These are phyloP conservation scores for Salvator merianae DNA, from an alignment of 2,113 vertebrate species.

Conservation along the genomic window DNA sequence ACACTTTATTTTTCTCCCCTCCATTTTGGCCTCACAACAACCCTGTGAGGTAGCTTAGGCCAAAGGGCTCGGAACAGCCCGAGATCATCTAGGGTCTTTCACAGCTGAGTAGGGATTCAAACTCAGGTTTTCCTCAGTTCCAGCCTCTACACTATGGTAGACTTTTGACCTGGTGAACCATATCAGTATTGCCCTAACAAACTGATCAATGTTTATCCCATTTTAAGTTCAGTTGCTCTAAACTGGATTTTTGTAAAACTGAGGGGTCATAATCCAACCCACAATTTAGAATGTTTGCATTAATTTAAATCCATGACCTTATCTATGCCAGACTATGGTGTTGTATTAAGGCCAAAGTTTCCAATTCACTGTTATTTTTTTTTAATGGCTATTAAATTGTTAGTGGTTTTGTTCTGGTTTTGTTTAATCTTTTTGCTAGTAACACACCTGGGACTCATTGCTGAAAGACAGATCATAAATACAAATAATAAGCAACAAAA, in stretches of 20 bases:
- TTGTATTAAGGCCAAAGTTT: neutral
- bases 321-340: neutral
- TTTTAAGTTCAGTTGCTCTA: neutral
- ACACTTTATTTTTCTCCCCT: too few species aligned
- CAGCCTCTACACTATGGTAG: neutral
- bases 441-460: too few species aligned
- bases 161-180: neutral
- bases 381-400: too few species aligned
- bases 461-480: too few species aligned
- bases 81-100: neutral
- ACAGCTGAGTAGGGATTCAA: too few species aligned
- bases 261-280: neutral
- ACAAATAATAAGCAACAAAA: too few species aligned
- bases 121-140: too few species aligned
- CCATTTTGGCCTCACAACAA: neutral
- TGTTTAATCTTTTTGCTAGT: too few species aligned
- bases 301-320: neutral
- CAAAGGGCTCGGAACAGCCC: too few species aligned
- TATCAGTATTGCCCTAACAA: neutral
- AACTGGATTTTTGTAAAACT: neutral
- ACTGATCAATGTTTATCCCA: neutral
- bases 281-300: neutral
- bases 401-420: too few species aligned
- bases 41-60: too few species aligned
- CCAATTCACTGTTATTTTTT: too few species aligned